Conservation (phyloP, 2,888 invertebrate species). For the Ormyrus thymus region DNA sequence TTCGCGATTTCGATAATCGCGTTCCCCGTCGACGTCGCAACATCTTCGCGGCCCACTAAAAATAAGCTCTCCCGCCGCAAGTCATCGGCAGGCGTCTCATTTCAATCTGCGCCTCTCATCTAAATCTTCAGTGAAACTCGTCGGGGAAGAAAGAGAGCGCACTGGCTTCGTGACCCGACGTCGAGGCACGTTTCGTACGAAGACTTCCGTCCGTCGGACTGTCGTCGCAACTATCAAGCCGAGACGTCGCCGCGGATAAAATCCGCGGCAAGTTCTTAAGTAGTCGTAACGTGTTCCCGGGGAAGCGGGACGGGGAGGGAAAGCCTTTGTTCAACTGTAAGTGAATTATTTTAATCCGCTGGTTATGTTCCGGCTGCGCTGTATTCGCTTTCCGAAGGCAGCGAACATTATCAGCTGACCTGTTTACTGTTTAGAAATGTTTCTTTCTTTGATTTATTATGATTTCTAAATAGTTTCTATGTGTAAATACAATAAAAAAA, state of each 20-base stretch:
- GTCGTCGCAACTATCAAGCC: constrained; percentile 13
- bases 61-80: too few species aligned
- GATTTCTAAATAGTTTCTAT: too few species aligned
- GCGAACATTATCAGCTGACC: not conserved
- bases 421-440: too few species aligned
- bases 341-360: constrained; percentile 45
- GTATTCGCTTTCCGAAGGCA: constrained; percentile 7
- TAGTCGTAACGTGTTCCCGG: constrained; percentile 23
- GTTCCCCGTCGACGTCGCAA: too few species aligned
- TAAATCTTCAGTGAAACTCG: too few species aligned
- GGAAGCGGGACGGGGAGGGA: not conserved
- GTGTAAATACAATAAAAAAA: too few species aligned
- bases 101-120: too few species aligned
- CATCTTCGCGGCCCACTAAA: too few species aligned
- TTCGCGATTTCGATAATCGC: too few species aligned
- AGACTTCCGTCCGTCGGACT: not conserved
- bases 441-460: too few species aligned
- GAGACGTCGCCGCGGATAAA: constrained; percentile 32
- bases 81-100: too few species aligned
- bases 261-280: constrained; percentile 42
- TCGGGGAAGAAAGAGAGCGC: too few species aligned
- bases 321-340: constrained; percentile 43
- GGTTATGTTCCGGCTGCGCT: not conserved
- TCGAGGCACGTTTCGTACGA: not conserved
- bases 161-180: constrained; percentile 1